These are phyloP conservation scores for Selene dorsalis DNA, from an alignment of 2,797 vertebrate genomes.

Conservation along the genomic window DNA sequence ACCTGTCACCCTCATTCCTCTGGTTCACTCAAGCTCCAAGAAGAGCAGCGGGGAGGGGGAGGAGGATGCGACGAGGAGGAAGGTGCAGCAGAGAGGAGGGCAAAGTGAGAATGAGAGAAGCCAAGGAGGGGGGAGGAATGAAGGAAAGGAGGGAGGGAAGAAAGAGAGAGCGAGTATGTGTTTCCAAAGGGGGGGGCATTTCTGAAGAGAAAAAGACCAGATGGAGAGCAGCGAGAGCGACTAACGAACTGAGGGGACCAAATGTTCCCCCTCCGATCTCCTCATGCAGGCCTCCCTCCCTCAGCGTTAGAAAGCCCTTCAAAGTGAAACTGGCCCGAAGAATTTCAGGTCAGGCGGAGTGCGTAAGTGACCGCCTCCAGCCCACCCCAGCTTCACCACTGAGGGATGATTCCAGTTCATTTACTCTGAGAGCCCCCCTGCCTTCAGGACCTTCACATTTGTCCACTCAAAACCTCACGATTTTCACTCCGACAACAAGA, in stretches of 20 bases:
- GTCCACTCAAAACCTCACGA: constrained; percentile 20
- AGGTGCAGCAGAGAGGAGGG: constrained; percentile 26
- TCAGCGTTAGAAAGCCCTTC: constrained; percentile 65
- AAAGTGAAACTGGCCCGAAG: constrained; percentile 75
- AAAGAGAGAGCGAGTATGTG: not conserved
- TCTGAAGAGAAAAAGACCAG: constrained; percentile 27
- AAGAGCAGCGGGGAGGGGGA: constrained; percentile 37
- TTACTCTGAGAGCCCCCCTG: constrained; percentile 63
- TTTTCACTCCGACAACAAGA: not conserved
- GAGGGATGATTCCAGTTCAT: constrained; percentile 76
- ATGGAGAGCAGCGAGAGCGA: constrained; percentile 51
- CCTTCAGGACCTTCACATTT: constrained; percentile 51
- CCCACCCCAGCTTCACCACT: constrained; percentile 56
- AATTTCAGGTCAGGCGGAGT: constrained; percentile 77
- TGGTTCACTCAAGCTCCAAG: constrained; percentile 76
- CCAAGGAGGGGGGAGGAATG: constrained; percentile 12
- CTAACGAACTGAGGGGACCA: constrained; percentile 43
- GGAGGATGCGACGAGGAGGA: constrained; percentile 10
- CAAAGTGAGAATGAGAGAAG: not conserved
- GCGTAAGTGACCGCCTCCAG: constrained; percentile 62
- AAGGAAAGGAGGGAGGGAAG: constrained; percentile 4
- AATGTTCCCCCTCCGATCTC: constrained; percentile 47
- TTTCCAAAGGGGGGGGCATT: not conserved
- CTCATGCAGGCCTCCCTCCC: constrained; percentile 52
- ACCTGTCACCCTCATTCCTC: constrained; percentile 82